phyloP scores from a whole-genome alignment of 1,140 invertebrate species.

The Psilanteris sp. region DNA sequence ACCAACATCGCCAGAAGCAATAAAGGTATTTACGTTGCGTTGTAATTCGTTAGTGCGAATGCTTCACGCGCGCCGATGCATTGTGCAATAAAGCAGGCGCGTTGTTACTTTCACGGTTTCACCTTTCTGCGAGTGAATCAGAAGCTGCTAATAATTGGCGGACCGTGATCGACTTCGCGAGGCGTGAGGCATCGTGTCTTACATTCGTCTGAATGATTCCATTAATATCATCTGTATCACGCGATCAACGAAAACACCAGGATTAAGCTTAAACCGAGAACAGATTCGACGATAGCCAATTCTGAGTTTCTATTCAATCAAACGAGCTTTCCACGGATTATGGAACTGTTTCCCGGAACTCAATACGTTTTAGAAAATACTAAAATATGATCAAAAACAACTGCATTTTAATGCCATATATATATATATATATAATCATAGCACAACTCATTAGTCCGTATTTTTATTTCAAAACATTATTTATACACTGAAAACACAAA shows the following conservation, averaged over 20 bases:
- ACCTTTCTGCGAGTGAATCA: conserved; percentile 49
- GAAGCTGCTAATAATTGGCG: conserved; percentile 55
- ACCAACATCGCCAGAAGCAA: conserved; percentile 20
- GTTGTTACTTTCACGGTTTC: conserved; percentile 55
- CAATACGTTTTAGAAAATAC: too few species aligned
- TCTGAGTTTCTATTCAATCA: too few species aligned
- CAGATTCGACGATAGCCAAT: too few species aligned
- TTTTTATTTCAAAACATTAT: too few species aligned
- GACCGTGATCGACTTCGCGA: conserved; percentile 31
- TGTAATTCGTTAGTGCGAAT: conserved; percentile 40
- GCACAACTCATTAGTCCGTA: too few species aligned
- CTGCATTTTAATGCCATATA: too few species aligned
- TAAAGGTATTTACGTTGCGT: conserved; percentile 26
- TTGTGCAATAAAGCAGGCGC: conserved; percentile 41
- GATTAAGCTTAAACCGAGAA: too few species aligned
- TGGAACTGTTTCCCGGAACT: too few species aligned
- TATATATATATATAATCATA: too few species aligned
- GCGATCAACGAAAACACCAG: conserved; percentile 4
- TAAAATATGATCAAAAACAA: too few species aligned
- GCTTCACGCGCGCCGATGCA: conserved; percentile 9
- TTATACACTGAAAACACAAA: too few species aligned
- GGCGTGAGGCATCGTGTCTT: conserved; percentile 1
- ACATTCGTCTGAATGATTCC: conserved; percentile 12
- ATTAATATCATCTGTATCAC: conserved; percentile 22
- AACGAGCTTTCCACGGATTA: too few species aligned